Evolutionary conservation across 1,140 invertebrate genomes (phyloP).

Genomic region (Galleria mellonella): DNA sequence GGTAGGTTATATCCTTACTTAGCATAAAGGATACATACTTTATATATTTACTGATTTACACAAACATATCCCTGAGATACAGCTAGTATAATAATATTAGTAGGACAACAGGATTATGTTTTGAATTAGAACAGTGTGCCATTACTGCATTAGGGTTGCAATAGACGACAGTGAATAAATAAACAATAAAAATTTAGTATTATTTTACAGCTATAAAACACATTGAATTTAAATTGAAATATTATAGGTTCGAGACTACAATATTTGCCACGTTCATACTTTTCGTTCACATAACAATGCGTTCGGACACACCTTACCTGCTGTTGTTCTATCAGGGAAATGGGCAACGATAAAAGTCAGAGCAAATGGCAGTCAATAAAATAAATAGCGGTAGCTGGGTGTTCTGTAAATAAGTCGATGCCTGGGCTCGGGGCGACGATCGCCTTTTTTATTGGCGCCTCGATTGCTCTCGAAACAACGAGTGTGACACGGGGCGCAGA

Average conservation of each 20-base stretch:
- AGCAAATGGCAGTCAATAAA: constrained; percentile 73
- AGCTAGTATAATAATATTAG: too few relatives aligned
- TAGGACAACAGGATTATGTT: too few relatives aligned
- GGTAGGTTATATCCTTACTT: too few relatives aligned
- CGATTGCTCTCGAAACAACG: constrained; percentile 69
- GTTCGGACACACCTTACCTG: constrained; percentile 41
- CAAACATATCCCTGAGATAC: too few relatives aligned
- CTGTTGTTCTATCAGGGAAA: constrained; percentile 60
- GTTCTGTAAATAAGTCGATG: constrained; percentile 72
- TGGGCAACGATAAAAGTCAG: constrained; percentile 68
- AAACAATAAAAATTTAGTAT: not conserved
- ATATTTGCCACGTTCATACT: not conserved
- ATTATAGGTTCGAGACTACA: constrained; percentile 3
- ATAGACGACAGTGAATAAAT: too few relatives aligned
- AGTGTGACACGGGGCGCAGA: constrained; percentile 35
- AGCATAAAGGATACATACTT: too few relatives aligned
- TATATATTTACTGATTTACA: too few relatives aligned
- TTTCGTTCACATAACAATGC: not conserved
- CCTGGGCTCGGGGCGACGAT: constrained; percentile 59
- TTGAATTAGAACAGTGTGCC: too few relatives aligned
- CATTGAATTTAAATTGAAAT: constrained; percentile 4
- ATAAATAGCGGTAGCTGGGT: constrained; percentile 72
- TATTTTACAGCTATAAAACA: constrained; percentile 10
- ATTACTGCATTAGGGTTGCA: not conserved
- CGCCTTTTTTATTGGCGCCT: constrained; percentile 72